Percentiles rank a stretch among this genome's conserved stretches.
phyloP scores from a whole-genome alignment of 2,888 invertebrate species.

The Himalopsyche anomala region DNA sequence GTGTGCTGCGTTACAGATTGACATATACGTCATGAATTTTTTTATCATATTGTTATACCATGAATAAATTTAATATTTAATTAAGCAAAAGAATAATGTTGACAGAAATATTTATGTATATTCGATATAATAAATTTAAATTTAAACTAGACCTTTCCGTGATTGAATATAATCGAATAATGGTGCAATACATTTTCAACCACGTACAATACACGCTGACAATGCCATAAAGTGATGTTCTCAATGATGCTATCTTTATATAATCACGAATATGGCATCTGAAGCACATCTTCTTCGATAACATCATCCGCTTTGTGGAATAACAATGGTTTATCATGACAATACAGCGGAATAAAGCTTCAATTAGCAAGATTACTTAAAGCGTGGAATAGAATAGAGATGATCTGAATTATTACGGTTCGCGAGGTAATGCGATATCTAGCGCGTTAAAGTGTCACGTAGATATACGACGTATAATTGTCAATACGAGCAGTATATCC shows the following conservation, averaged over 20 bases:
- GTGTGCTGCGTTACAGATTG: too few species aligned
- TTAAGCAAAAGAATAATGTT: too few species aligned
- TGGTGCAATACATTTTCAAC: neutral
- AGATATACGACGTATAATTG: neutral
- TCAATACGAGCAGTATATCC: neutral
- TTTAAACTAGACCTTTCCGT: neutral
- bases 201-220: neutral
- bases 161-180: neutral
- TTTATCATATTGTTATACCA: too few species aligned
- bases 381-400: constrained; percentile 31
- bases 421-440: neutral
- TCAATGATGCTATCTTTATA: neutral
- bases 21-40: too few species aligned
- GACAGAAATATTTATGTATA: neutral
- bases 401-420: constrained; percentile 11
- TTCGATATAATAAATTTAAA: neutral
- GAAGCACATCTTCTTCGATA: constrained; percentile 42
- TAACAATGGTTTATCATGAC: constrained; percentile 38
- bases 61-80: too few species aligned
- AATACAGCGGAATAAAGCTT: constrained; percentile 42
- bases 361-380: constrained; percentile 34
- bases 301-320: constrained; percentile 28
- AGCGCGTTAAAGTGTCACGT: neutral
- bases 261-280: constrained; percentile 1
- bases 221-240: neutral